Conservation (phyloP, 2,888 invertebrate species). For the Cheilosia impressa region DNA sequence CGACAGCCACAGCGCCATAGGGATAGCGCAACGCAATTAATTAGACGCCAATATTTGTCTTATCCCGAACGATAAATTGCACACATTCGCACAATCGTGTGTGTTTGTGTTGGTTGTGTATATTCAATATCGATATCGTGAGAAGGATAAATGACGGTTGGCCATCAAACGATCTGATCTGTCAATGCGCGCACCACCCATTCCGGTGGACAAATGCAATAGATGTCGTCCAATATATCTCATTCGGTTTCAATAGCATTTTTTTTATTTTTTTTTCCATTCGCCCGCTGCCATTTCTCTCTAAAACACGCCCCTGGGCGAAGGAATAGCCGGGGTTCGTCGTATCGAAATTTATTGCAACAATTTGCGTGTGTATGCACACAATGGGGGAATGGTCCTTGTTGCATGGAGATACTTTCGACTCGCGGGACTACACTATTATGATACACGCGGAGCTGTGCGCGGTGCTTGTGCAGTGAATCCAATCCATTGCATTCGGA, state of each 20-base stretch:
- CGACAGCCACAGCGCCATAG: background rate
- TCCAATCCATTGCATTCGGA: conserved; percentile 24
- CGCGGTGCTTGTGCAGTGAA: conserved; percentile 16
- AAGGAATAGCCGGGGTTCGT: conserved; percentile 21
- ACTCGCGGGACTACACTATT: conserved; percentile 32
- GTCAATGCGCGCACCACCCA: conserved; percentile 54
- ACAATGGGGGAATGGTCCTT: conserved; percentile 60
- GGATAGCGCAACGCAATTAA: conserved; percentile 64
- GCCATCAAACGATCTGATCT: conserved; percentile 67
- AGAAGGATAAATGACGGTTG: conserved; percentile 75
- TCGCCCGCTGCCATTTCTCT: conserved; percentile 44
- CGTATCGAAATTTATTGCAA: conserved; percentile 71
- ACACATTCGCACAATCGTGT: conserved; percentile 14
- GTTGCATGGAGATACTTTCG: conserved; percentile 57
- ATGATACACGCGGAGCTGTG: conserved; percentile 32
- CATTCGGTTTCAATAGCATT: conserved; percentile 73
- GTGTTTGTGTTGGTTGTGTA: conserved; percentile 14
- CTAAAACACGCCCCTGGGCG: conserved; percentile 44
- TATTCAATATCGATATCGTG: conserved; percentile 66
- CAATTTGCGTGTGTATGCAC: conserved; percentile 60
- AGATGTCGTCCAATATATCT: conserved; percentile 75
- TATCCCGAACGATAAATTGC: conserved; percentile 71
- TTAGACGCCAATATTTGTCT: conserved; percentile 75
- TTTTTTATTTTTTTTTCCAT: background rate
- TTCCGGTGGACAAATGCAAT: conserved; percentile 53